These are phyloP conservation scores for Melangyna quadrimaculata DNA, from an alignment of 2,888 invertebrate genomes.

Conservation along the genomic window DNA sequence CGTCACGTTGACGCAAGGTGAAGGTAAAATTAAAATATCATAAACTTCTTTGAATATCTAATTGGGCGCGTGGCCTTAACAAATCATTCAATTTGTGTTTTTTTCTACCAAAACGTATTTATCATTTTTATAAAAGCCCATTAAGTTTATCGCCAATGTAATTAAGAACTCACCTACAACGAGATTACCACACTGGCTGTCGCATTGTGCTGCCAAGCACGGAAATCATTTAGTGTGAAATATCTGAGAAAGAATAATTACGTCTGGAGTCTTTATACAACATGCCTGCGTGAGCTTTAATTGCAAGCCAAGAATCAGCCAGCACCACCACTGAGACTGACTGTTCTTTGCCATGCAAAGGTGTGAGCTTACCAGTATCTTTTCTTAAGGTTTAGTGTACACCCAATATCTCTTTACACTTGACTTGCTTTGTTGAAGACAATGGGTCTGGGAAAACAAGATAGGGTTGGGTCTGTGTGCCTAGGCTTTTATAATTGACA, in stretches of 20 bases:
- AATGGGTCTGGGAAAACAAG: constrained; percentile 38
- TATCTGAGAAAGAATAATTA: constrained; percentile 1
- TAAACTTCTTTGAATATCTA: constrained; percentile 16
- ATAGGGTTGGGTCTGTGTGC: constrained; percentile 37
- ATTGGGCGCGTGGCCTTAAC: constrained; percentile 9
- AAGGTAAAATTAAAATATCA: constrained; percentile 45
- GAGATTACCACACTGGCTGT: constrained; percentile 50
- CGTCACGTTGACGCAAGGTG: constrained; percentile 65
- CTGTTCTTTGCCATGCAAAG: constrained; percentile 44
- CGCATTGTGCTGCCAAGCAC: constrained; percentile 39
- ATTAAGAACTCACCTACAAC: constrained; percentile 9
- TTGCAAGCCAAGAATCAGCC: constrained; percentile 38
- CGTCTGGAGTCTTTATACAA: background rate
- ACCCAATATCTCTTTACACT: background rate
- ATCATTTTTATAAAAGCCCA: background rate
- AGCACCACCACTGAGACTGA: constrained; percentile 5
- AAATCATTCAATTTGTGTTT: background rate
- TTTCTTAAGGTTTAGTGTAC: too few species aligned
- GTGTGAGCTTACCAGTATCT: constrained; percentile 33
- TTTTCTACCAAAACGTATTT: background rate
- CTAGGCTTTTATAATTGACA: constrained; percentile 51
- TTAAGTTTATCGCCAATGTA: background rate
- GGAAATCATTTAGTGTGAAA: constrained; percentile 44
- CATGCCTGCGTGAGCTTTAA: constrained; percentile 58
- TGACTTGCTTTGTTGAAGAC: constrained; percentile 52